Evolutionary conservation across 2,113 vertebrate species (phyloP).

Genomic region (Myocastor coypus): DNA sequence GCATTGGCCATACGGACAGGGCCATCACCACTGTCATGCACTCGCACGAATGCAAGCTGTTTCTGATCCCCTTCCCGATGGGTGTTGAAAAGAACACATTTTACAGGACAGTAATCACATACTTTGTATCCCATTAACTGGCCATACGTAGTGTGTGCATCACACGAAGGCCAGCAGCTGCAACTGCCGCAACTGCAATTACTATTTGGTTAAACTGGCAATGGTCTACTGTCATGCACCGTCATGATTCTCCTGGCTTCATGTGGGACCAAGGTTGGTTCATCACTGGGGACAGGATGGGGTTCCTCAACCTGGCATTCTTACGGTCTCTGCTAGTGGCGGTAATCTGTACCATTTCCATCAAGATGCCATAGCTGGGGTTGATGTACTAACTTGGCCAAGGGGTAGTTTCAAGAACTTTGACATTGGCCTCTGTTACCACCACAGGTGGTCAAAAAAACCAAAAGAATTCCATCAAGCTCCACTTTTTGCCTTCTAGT

Average conservation of each 20-base stretch:
- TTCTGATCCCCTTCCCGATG: background rate
- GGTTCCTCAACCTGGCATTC: background rate
- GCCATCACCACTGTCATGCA: background rate
- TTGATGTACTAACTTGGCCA: constrained; percentile 17
- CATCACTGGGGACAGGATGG: background rate
- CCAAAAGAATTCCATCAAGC: background rate
- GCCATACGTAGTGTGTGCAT: background rate
- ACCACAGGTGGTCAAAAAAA: background rate
- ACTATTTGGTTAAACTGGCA: background rate
- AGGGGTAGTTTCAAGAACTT: constrained; percentile 2
- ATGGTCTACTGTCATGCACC: background rate
- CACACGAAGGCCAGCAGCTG: background rate
- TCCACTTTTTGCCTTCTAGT: background rate
- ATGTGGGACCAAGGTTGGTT: background rate
- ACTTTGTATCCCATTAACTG: background rate
- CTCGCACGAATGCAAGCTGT: background rate
- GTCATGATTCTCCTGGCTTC: background rate
- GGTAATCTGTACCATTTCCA: background rate
- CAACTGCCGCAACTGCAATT: background rate
- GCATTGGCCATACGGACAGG: background rate
- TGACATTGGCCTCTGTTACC: background rate
- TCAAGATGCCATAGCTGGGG: background rate
- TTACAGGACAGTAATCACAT: background rate
- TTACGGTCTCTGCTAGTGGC: background rate
- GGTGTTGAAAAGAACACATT: background rate